Evolutionary conservation across 2,888 invertebrate species (phyloP).

Genomic region (Lithophane leautieri): DNA sequence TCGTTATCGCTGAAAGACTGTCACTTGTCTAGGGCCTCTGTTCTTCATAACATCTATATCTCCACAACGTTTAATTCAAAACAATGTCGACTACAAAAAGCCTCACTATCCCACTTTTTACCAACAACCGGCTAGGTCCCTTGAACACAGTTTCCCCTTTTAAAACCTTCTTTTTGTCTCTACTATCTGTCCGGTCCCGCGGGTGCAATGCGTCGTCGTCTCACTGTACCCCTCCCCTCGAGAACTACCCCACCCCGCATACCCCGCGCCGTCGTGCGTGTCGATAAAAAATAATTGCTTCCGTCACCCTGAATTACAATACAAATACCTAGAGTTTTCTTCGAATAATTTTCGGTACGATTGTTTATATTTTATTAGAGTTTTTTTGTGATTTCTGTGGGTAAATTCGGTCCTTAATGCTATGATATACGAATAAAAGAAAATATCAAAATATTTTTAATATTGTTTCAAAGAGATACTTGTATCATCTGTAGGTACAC

Average conservation of each 20-base stretch:
- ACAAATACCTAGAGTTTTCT: slow-evolving; percentile 72
- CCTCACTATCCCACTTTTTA: slow-evolving; percentile 34
- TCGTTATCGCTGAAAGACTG: too few relatives aligned
- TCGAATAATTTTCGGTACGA: slow-evolving; percentile 62
- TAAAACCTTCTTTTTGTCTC: slow-evolving; percentile 79
- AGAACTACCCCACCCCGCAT: slow-evolving; percentile 50
- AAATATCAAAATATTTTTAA: neutral
- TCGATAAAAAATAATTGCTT: slow-evolving; percentile 90
- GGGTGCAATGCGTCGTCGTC: slow-evolving; percentile 88
- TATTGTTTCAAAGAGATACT: neutral
- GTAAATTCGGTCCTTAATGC: neutral
- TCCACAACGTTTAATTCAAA: slow-evolving; percentile 1
- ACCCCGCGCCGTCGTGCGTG: slow-evolving; percentile 83
- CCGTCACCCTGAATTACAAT: slow-evolving; percentile 82
- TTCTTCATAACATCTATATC: neutral
- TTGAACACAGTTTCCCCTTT: slow-evolving; percentile 76
- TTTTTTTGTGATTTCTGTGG: neutral
- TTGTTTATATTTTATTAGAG: slow-evolving; percentile 10
- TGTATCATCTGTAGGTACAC: neutral
- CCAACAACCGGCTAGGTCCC: slow-evolving; percentile 56
- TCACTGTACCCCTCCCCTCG: slow-evolving; percentile 65
- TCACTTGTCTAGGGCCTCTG: too few relatives aligned
- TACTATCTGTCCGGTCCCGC: slow-evolving; percentile 78
- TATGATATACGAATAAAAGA: too few relatives aligned
- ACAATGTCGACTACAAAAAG: slow-evolving; percentile 31